Evolutionary conservation across 2,888 invertebrate genomes (phyloP).

Genomic region (Allolobophora icterica): DNA sequence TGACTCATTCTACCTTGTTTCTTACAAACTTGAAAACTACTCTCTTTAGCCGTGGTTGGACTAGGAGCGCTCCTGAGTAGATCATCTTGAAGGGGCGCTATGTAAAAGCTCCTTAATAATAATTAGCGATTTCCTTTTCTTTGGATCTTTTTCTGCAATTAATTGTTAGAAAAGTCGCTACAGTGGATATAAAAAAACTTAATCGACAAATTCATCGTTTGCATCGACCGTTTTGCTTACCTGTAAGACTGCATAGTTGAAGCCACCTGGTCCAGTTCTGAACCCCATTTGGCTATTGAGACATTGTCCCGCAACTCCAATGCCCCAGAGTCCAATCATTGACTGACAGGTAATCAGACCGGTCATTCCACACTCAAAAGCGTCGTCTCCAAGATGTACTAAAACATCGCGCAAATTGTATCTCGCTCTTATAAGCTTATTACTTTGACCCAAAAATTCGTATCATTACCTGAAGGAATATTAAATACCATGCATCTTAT

Average conservation of each 20-base stretch:
- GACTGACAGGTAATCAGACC: neutral
- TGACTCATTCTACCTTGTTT: too few relatives aligned
- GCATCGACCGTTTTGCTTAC: neutral
- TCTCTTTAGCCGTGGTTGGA: too few relatives aligned
- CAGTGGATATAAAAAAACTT: neutral
- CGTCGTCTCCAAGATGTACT: neutral
- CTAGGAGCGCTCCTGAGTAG: too few relatives aligned
- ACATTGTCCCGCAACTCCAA: slow-evolving; percentile 34
- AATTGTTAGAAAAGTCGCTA: too few relatives aligned
- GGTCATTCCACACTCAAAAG: neutral
- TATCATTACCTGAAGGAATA: too few relatives aligned
- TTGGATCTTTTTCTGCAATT: too few relatives aligned
- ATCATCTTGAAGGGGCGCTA: too few relatives aligned
- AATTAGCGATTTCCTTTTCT: too few relatives aligned
- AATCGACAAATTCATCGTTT: neutral
- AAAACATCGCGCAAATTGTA: neutral
- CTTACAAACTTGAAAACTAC: too few relatives aligned
- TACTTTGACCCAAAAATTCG: neutral
- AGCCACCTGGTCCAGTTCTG: slow-evolving; percentile 34
- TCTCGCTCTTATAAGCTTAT: neutral
- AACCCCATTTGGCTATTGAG: slow-evolving; percentile 31
- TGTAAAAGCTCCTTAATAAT: too few relatives aligned
- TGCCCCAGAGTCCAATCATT: slow-evolving; percentile 34
- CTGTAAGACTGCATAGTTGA: slow-evolving; percentile 34
- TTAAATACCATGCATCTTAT: too few relatives aligned